Percentiles rank a stretch among this genome's conserved stretches.
phyloP scores from a whole-genome alignment of 2,888 invertebrate species.

The Resseliella maxima region DNA sequence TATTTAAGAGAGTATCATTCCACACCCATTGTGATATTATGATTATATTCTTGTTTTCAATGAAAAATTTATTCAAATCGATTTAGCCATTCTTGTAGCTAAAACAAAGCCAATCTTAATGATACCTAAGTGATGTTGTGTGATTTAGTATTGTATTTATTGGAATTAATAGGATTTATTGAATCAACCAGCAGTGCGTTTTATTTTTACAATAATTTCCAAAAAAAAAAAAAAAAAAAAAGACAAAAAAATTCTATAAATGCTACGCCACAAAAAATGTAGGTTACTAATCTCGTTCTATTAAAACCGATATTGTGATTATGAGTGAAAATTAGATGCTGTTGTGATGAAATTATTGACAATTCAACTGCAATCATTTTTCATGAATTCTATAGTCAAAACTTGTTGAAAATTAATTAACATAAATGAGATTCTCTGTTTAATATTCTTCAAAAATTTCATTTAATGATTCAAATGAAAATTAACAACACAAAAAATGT shows the following conservation, averaged over 20 bases:
- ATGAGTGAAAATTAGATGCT: neutral
- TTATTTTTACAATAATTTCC: neutral
- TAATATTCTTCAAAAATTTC: neutral
- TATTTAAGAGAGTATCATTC: neutral
- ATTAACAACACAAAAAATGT: neutral
- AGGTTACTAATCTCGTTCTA: neutral
- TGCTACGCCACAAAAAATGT: neutral
- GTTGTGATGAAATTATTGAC: neutral
- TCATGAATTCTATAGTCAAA: neutral
- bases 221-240: neutral
- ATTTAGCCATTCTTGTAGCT: neutral
- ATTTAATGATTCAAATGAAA: neutral
- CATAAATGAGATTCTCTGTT: neutral
- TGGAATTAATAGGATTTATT: neutral
- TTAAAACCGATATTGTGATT: too few relatives aligned
- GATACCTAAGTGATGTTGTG: neutral
- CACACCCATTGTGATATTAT: neutral
- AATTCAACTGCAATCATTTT: neutral
- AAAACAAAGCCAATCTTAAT: too few relatives aligned
- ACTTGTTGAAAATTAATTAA: neutral
- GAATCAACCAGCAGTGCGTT: neutral
- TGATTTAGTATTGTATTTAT: neutral
- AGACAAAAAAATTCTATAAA: neutral
- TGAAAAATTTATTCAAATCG: constrained; percentile 30
- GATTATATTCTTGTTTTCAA: neutral